These are phyloP conservation scores for Tanytarsus gracilentus DNA, from an alignment of 2,888 invertebrate genomes.

Conservation along the genomic window DNA sequence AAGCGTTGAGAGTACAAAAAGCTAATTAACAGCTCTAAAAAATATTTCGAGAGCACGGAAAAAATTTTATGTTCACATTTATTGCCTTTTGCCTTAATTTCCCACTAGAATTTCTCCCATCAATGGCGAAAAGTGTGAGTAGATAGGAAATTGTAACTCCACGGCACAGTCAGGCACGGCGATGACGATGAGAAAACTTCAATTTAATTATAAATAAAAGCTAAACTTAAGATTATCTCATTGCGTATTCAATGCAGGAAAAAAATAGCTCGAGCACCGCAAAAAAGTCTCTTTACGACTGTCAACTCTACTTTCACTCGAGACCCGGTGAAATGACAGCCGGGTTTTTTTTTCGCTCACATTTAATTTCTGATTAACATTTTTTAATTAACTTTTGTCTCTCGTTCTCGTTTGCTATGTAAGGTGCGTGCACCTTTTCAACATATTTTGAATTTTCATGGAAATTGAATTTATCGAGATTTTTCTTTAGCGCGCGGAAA, in stretches of 20 bases:
- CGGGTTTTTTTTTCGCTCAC: neutral
- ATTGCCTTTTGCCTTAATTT: constrained; percentile 27
- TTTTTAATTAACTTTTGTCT: constrained; percentile 22
- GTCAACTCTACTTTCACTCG: constrained; percentile 1
- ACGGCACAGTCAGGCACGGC: constrained; percentile 2
- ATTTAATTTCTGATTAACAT: constrained; percentile 21
- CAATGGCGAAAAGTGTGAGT: neutral
- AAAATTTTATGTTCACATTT: too few species aligned
- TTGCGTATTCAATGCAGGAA: constrained; percentile 16
- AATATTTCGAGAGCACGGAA: too few species aligned
- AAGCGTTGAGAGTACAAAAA: too few species aligned
- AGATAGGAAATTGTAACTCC: neutral
- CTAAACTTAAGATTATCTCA: constrained; percentile 24
- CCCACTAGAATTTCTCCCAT: constrained; percentile 22
- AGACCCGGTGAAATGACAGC: neutral
- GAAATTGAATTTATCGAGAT: constrained; percentile 25
- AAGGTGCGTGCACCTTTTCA: neutral
- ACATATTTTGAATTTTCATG: neutral
- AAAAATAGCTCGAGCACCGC: neutral
- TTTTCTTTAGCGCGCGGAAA: neutral
- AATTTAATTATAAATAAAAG: constrained; percentile 27
- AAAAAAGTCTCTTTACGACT: neutral
- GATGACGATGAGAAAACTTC: constrained; percentile 12
- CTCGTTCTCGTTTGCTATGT: neutral
- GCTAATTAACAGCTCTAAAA: too few species aligned